Evolutionary conservation across 2,888 invertebrate species (phyloP).

Genomic region (Macaria notata): DNA sequence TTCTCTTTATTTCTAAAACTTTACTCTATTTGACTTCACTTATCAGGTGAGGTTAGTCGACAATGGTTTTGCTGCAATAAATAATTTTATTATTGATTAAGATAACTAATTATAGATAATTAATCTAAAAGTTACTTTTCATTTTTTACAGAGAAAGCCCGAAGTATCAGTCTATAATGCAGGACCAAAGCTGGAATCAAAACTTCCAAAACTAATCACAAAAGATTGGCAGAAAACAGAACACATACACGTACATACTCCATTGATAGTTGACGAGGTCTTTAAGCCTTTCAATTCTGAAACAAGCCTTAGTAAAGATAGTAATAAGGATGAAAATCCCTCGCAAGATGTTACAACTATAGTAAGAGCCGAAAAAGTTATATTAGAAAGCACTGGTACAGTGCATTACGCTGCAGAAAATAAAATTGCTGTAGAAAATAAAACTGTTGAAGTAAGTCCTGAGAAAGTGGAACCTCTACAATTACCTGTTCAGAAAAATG

Average conservation of each 20-base stretch:
- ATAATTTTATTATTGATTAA: background rate
- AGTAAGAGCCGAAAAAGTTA: slow-evolving; percentile 20
- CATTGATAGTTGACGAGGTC: slow-evolving; percentile 55
- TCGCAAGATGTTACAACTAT: slow-evolving; percentile 6
- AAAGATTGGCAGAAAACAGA: slow-evolving; percentile 25
- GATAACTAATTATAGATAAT: background rate
- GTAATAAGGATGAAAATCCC: slow-evolving; percentile 23
- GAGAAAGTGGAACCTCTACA: background rate
- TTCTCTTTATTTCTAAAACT: too few relatives aligned
- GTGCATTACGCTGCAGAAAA: slow-evolving; percentile 21
- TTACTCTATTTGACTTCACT: too few relatives aligned
- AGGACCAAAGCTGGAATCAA: slow-evolving; percentile 26
- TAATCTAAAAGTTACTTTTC: background rate
- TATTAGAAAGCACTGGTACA: slow-evolving; percentile 18
- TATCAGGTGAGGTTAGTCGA: background rate
- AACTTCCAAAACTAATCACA: slow-evolving; percentile 26
- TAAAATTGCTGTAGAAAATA: slow-evolving; percentile 16
- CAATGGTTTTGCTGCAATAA: background rate
- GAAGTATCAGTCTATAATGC: slow-evolving; percentile 21
- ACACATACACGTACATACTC: slow-evolving; percentile 36
- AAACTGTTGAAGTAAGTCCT: slow-evolving; percentile 7
- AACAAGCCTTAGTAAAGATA: slow-evolving; percentile 13
- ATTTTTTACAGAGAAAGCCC: slow-evolving; percentile 40
- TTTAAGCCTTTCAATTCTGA: slow-evolving; percentile 39
- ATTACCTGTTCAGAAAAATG: background rate